Evolutionary conservation across 1,140 invertebrate species (phyloP).

Genomic region (Drosophila miranda): DNA sequence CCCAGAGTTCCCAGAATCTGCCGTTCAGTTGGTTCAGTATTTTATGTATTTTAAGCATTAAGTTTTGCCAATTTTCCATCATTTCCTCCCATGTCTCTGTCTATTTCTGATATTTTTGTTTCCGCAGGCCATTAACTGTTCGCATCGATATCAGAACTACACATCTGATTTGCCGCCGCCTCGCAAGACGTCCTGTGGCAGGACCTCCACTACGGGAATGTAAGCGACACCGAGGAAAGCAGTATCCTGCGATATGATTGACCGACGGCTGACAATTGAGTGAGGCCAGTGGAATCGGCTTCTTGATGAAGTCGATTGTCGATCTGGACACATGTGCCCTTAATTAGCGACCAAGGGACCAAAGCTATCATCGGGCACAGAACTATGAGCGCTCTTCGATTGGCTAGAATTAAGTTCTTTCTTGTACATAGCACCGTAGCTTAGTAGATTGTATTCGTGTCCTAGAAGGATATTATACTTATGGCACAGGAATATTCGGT

Average conservation of each 20-base stretch:
- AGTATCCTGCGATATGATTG: constrained; percentile 33
- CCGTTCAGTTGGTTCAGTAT: constrained; percentile 33
- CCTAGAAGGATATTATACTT: background rate
- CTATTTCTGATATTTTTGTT: constrained; percentile 18
- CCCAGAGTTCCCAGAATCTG: constrained; percentile 27
- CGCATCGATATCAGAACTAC: constrained; percentile 74
- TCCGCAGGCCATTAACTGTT: constrained; percentile 74
- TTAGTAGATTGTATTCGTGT: constrained; percentile 1
- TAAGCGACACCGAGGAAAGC: constrained; percentile 29
- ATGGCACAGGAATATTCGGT: background rate
- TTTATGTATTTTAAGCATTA: constrained; percentile 60
- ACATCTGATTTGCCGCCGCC: constrained; percentile 78
- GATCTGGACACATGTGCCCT: constrained; percentile 22
- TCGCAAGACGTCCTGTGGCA: constrained; percentile 72
- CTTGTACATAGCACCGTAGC: constrained; percentile 16
- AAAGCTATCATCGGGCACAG: constrained; percentile 11
- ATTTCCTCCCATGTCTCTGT: constrained; percentile 20
- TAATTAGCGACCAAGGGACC: constrained; percentile 28
- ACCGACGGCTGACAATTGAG: constrained; percentile 24
- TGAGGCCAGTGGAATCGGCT: background rate
- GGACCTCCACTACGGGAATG: constrained; percentile 75
- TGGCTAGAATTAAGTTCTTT: constrained; percentile 6
- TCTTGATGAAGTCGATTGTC: constrained; percentile 1
- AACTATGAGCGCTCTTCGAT: constrained; percentile 1
- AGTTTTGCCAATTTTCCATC: constrained; percentile 40